Evolutionary conservation across 2,888 invertebrate species (phyloP), one percentile per base, ranked within the genome.

Genomic region (Campoplex capitator): DNA sequence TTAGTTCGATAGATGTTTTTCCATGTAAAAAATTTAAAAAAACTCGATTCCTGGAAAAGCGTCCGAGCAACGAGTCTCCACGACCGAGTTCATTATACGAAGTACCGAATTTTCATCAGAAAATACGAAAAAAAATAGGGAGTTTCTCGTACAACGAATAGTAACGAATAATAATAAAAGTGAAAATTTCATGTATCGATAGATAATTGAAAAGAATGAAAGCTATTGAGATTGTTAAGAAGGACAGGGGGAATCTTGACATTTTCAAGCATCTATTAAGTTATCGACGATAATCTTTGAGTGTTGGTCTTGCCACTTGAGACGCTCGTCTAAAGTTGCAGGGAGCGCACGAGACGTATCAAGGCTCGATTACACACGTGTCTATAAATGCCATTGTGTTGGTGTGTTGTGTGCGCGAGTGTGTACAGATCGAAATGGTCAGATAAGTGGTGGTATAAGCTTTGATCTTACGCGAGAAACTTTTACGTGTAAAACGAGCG

Each of bases 281-380:
- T 84, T 65, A 73, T 80, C 73, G 73, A 80, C 18, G 48, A 80
- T 73, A 80, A 80, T 73, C 80, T 80, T 65, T 11, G 73, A 79
- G 65, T n/a, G 65, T 32, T 38, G 28, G 45, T 56, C 54, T 78
- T 54, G 73, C 71, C 80, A 80, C 80, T 80, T 38, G 80, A 80
- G 80, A 80, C 62, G 45, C 16, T 45, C 11, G 32, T 45, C 62
- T 68, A 56, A 38, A 32, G 51, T 23, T 70, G 6, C 71, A 35
- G 35, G 45, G 62, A n/a, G n/a, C 13, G 45, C 56, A 38, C 38
- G 38, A 38, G 38, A 81, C 48, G 38, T 45, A 73, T 81, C 73
- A 45, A 48, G 48, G 74, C 67, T 81, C 81, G 81, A 81, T 81
- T 74, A 81, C 74, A 67, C 74, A 67, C 74, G 56, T 28, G n/a